phyloP scores from a whole-genome alignment of 2,113 vertebrate species.

The Triplophysa tibetana region DNA sequence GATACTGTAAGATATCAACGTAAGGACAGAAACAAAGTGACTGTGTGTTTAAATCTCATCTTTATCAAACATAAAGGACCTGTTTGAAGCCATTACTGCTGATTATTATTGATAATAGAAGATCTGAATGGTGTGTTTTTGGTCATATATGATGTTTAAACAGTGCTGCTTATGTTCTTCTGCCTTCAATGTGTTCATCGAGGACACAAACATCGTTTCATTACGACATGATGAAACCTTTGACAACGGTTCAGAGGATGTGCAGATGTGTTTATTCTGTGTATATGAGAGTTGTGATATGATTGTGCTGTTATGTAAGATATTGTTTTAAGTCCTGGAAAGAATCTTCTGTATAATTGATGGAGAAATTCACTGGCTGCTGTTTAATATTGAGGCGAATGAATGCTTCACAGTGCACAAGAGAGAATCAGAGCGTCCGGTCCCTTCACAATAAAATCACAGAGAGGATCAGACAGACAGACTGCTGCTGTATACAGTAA shows the following conservation, averaged over 20 bases:
- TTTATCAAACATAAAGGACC: neutral
- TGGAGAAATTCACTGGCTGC: neutral
- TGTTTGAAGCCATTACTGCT: neutral
- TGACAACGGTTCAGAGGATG: too few relatives aligned
- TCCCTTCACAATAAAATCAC: too few relatives aligned
- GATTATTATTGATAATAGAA: neutral
- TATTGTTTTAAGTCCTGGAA: conserved; percentile 7
- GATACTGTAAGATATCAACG: neutral
- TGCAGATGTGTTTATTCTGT: neutral
- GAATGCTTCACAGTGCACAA: neutral
- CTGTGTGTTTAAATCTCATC: neutral
- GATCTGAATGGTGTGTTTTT: neutral
- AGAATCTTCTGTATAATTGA: neutral
- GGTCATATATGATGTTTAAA: neutral
- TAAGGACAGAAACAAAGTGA: neutral
- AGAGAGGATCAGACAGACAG: too few relatives aligned
- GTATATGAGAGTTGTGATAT: neutral
- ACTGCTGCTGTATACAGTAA: too few relatives aligned
- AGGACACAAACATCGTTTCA: too few relatives aligned
- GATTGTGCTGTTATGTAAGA: neutral
- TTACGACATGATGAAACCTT: too few relatives aligned
- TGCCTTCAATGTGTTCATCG: too few relatives aligned
- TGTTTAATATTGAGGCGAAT: neutral
- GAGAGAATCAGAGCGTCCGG: too few relatives aligned
- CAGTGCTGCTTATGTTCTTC: neutral